Evolutionary conservation across 2,888 invertebrate species (phyloP).

Genomic region (Brachycybe producta): DNA sequence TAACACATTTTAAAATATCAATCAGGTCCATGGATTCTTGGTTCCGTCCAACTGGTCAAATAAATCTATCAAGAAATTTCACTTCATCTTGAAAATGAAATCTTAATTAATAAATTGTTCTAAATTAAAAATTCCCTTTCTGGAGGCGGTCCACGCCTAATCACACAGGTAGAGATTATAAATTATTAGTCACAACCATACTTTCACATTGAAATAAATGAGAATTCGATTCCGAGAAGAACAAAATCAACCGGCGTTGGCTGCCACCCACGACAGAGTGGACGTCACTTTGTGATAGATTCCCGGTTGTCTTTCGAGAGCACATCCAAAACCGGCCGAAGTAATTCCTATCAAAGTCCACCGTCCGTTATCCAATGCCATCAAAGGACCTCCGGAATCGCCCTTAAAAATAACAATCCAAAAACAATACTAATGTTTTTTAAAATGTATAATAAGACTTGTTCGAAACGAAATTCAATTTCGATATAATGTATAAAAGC

Average conservation of each 20-base stretch:
- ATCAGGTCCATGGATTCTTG: no score
- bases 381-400: conserved; percentile 62
- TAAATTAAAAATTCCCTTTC: neutral
- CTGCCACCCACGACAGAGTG: conserved; percentile 30
- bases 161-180: neutral
- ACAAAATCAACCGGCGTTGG: conserved; percentile 20
- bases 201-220: neutral
- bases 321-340: conserved; percentile 74
- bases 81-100: no score
- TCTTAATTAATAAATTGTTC: no score
- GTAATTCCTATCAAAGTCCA: conserved; percentile 70
- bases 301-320: conserved; percentile 70
- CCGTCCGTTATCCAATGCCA: conserved; percentile 52
- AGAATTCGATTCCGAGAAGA: neutral
- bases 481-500: neutral
- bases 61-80: no score
- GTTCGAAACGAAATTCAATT: neutral
- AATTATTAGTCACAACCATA: neutral
- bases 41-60: no score
- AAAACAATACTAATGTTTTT: no score
- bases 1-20: no score
- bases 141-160: neutral
- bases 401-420: conserved; percentile 39
- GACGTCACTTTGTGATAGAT: conserved; percentile 62
- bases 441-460: neutral